Conservation (phyloP, 2,797 vertebrate genomes). For the Sebastes iracundus region DNA sequence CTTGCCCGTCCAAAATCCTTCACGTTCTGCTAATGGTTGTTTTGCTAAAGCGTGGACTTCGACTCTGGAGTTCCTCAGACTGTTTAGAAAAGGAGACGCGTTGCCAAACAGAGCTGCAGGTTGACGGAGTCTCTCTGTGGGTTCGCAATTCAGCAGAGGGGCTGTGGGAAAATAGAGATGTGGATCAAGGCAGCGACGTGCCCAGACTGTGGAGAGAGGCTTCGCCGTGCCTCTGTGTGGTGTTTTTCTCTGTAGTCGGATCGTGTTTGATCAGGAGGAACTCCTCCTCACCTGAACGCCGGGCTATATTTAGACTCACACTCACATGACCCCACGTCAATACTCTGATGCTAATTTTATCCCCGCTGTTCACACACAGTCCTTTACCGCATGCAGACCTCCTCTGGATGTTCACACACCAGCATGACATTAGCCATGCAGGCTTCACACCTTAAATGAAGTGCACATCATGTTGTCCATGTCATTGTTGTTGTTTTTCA, state of each 20-base stretch:
- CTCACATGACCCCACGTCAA: constrained; percentile 55
- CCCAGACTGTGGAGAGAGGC: constrained; percentile 39
- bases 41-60: constrained; percentile 45
- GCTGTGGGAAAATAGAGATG: constrained; percentile 54
- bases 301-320: constrained; percentile 66
- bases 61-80: constrained; percentile 34
- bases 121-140: constrained; percentile 17
- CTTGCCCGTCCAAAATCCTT: constrained; percentile 16
- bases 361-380: constrained; percentile 24
- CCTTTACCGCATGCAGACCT: neutral
- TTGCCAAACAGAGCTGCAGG: constrained; percentile 34
- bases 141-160: constrained; percentile 40
- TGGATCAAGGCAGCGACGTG: constrained; percentile 56
- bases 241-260: constrained; percentile 28
- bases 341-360: constrained; percentile 56
- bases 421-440: neutral
- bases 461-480: neutral
- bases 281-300: constrained; percentile 59
- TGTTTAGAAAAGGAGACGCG: constrained; percentile 47
- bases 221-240: constrained; percentile 1
- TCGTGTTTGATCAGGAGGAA: constrained; percentile 55
- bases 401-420: constrained; percentile 4
- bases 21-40: constrained; percentile 34
- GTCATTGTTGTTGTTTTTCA: neutral
- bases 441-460: constrained; percentile 23